These are phyloP conservation scores for Troides oblongomaculatus DNA, from an alignment of 2,888 invertebrate species.

Conservation along the genomic window DNA sequence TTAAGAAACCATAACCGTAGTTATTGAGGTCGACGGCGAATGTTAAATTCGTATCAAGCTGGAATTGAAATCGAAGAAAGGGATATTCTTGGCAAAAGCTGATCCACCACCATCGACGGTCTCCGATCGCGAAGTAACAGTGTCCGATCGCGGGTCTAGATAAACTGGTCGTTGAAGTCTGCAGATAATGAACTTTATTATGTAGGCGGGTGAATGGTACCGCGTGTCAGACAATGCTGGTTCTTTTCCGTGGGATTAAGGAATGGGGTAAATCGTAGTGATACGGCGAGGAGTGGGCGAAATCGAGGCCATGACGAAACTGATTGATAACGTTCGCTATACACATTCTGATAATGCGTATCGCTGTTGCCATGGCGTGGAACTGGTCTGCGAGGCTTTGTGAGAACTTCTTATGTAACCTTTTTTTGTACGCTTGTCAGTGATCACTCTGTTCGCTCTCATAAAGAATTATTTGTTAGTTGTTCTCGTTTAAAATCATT, in stretches of 20 bases:
- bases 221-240: conserved; percentile 41
- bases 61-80: conserved; percentile 45
- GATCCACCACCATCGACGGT: conserved; percentile 39
- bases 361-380: conserved; percentile 54
- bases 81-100: conserved; percentile 50
- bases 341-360: conserved; percentile 54
- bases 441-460: background rate
- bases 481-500: too few species aligned
- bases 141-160: conserved; percentile 24
- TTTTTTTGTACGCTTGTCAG: conserved; percentile 1
- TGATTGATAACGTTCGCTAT: conserved; percentile 69
- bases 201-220: conserved; percentile 32
- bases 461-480: too few species aligned
- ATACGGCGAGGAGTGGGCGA: conserved; percentile 66
- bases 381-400: background rate
- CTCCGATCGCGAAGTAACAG: conserved; percentile 2
- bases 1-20: conserved; percentile 41
- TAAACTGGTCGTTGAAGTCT: conserved; percentile 33
- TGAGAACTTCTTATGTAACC: conserved; percentile 11
- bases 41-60: conserved; percentile 47
- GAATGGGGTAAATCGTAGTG: conserved; percentile 71
- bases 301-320: conserved; percentile 73
- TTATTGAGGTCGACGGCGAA: conserved; percentile 45
- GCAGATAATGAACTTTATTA: conserved; percentile 10
- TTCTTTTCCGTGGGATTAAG: conserved; percentile 51